Conservation (phyloP, 2,888 invertebrate genomes). For the Drosophila affinis region DNA sequence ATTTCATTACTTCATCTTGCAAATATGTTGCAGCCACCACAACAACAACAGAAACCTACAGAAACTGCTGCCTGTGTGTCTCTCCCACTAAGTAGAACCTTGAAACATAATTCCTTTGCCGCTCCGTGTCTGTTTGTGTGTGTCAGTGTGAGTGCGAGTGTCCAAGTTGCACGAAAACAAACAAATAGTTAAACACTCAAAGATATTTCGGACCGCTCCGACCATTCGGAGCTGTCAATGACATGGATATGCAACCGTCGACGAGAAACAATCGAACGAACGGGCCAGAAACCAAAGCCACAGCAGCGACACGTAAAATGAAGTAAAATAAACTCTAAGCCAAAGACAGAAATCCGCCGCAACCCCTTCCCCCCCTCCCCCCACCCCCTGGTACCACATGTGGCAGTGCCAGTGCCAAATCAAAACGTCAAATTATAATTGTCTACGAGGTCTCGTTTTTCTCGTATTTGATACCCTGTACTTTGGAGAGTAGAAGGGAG, state of each 20-base stretch:
- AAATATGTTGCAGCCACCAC: conserved; percentile 16
- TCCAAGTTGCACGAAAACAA: conserved; percentile 31
- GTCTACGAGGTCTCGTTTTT: conserved; percentile 64
- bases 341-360: conserved; percentile 12
- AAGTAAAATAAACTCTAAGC: conserved; percentile 29
- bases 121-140: not conserved
- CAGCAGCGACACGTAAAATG: too few relatives aligned
- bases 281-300: conserved; percentile 23
- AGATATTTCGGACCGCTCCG: conserved; percentile 19
- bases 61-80: conserved; percentile 1
- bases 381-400: conserved; percentile 56
- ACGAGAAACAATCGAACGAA: conserved; percentile 29
- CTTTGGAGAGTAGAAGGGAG: too few relatives aligned
- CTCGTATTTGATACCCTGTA: not conserved
- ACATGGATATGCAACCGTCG: conserved; percentile 66
- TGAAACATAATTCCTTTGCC: conserved; percentile 48
- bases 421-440: conserved; percentile 80
- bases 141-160: conserved; percentile 8
- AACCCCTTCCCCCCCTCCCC: not conserved
- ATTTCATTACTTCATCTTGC: conserved; percentile 7
- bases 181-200: conserved; percentile 61
- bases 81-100: conserved; percentile 35
- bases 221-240: conserved; percentile 69
- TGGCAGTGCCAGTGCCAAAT: conserved; percentile 63
- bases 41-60: conserved; percentile 2